Conservation (phyloP, 1,140 invertebrate genomes). For the Hyposmocoma kahamanoa region DNA sequence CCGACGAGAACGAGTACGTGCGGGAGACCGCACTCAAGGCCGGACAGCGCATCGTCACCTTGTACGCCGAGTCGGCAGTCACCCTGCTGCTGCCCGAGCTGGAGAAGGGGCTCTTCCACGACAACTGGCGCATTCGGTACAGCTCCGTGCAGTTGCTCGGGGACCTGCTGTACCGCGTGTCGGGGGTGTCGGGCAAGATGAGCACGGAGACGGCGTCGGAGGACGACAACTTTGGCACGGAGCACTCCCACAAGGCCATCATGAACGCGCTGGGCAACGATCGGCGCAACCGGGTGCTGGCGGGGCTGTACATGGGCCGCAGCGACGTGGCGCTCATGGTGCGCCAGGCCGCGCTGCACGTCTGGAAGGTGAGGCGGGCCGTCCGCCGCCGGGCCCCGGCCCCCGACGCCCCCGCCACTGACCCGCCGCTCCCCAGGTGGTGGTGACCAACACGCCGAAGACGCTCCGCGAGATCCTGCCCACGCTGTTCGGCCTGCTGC, state of each 20-base stretch:
- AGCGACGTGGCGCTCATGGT: conserved; percentile 98
- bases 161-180: conserved; percentile 97
- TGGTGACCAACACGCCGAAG: conserved; percentile 96
- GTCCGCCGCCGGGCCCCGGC: too few species aligned
- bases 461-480: conserved; percentile 97
- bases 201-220: conserved; percentile 98
- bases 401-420: too few species aligned
- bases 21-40: conserved; percentile 97
- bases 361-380: conserved; percentile 96
- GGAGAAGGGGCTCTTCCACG: conserved; percentile 94
- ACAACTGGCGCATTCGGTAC: conserved; percentile 99
- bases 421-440: conserved; percentile 77
- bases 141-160: conserved; percentile 97
- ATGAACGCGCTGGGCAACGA: conserved; percentile 91
- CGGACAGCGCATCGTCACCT: conserved; percentile 96
- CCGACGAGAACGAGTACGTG: conserved; percentile 99
- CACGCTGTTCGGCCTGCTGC: conserved; percentile 91
- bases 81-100: conserved; percentile 94
- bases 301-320: conserved; percentile 97
- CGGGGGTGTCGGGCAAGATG: conserved; percentile 98
- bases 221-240: conserved; percentile 99
- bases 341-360: conserved; percentile 96
- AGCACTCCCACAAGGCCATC: conserved; percentile 95
- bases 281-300: conserved; percentile 92
- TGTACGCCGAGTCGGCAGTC: conserved; percentile 97